Conservation (phyloP, 1,140 invertebrate species). For the Acyrthosiphon pisum region DNA sequence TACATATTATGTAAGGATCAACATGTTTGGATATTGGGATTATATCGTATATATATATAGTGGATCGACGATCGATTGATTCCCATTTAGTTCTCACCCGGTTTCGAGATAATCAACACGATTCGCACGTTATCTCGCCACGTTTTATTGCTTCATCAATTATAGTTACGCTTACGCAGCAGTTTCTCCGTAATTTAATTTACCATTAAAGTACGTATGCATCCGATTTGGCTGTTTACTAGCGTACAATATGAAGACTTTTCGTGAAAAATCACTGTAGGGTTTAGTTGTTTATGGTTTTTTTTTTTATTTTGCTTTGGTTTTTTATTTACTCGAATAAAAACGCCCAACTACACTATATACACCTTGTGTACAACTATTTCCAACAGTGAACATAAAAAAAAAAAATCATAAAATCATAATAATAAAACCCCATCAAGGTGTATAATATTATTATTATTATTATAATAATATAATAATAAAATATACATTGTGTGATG, state of each 20-base stretch:
- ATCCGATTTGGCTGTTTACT: background rate
- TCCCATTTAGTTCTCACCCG: background rate
- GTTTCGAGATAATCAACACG: background rate
- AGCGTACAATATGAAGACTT: background rate
- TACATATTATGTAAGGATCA: background rate
- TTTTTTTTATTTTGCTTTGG: background rate
- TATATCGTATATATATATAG: too few relatives aligned
- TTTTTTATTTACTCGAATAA: slow-evolving; percentile 8
- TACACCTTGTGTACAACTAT: background rate
- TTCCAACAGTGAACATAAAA: background rate
- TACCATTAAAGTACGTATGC: background rate
- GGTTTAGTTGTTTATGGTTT: background rate
- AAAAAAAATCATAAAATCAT: background rate
- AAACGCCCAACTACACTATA: background rate
- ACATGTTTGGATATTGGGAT: background rate
- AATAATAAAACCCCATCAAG: background rate
- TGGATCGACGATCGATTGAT: background rate
- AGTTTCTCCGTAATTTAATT: background rate
- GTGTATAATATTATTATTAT: background rate
- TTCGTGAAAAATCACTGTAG: background rate
- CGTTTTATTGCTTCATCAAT: background rate
- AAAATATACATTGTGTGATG: slow-evolving; percentile 5
- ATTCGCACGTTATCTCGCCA: background rate
- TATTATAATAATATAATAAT: background rate
- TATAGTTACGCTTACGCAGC: too few relatives aligned